These are phyloP conservation scores for Propsilocerus akamusi DNA, from an alignment of 1,140 invertebrate genomes.

Conservation along the genomic window DNA sequence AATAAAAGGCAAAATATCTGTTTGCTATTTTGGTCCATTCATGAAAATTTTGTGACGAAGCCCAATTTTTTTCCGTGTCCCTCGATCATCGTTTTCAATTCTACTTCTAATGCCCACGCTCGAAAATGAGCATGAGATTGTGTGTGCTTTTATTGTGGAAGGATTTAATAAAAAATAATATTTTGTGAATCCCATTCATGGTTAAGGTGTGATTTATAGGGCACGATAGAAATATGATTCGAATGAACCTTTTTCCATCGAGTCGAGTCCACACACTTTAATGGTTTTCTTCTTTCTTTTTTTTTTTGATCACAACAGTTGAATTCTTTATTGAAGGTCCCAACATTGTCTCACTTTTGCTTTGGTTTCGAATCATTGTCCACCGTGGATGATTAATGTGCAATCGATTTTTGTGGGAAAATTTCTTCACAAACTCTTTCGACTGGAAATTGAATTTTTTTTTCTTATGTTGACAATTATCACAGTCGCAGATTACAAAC, in stretches of 20 bases:
- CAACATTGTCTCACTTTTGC: too few species aligned
- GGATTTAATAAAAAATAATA: neutral
- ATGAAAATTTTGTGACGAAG: neutral
- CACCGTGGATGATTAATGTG: too few species aligned
- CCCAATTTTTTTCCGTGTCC: neutral
- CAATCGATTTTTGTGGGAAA: too few species aligned
- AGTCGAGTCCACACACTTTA: too few species aligned
- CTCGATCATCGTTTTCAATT: too few species aligned
- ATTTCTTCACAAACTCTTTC: too few species aligned
- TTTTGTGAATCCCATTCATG: neutral
- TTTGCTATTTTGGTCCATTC: neutral
- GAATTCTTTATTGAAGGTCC: too few species aligned
- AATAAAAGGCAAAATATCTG: neutral
- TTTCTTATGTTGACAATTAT: too few species aligned
- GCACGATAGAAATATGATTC: neutral
- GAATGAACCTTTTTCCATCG: neutral
- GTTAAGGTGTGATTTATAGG: slow-evolving; percentile 1
- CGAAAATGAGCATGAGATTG: neutral
- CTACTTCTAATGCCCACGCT: neutral
- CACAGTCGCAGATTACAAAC: too few species aligned
- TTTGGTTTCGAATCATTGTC: too few species aligned
- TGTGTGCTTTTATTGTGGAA: neutral
- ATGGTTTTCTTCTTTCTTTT: neutral
- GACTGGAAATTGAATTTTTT: too few species aligned
- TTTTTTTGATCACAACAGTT: neutral